A percentile compares a stretch with the other conserved stretches of the same genome.
Evolutionary conservation across 2,888 invertebrate genomes (phyloP).

Genomic region (Laspeyria flexula): DNA sequence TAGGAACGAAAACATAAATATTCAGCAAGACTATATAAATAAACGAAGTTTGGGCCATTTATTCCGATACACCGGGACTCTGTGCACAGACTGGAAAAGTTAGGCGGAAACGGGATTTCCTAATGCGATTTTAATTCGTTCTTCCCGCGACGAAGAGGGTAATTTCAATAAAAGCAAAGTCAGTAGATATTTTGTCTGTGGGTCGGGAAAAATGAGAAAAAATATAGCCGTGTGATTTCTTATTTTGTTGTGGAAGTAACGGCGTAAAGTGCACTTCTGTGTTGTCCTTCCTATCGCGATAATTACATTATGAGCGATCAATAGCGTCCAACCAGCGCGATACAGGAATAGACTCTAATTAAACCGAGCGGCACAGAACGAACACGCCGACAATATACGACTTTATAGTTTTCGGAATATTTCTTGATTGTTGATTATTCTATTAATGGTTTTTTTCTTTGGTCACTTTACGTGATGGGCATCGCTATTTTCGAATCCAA

Average conservation of each 20-base stretch:
- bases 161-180: slow-evolving; percentile 81
- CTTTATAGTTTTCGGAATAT: too few species aligned
- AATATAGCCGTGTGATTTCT: slow-evolving; percentile 39
- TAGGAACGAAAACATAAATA: slow-evolving; percentile 79
- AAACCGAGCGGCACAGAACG: background rate
- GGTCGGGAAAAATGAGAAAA: slow-evolving; percentile 53
- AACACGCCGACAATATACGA: background rate
- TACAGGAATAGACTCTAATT: slow-evolving; percentile 1
- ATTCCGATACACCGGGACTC: slow-evolving; percentile 83
- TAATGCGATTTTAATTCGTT: slow-evolving; percentile 86
- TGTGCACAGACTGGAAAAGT: slow-evolving; percentile 81
- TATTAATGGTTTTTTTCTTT: too few species aligned
- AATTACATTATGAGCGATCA: slow-evolving; percentile 38
- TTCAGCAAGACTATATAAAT: slow-evolving; percentile 83
- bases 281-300: slow-evolving; percentile 29
- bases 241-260: slow-evolving; percentile 31
- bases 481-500: too few species aligned
- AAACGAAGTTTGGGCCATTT: slow-evolving; percentile 84
- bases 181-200: slow-evolving; percentile 65
- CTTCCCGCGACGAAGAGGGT: slow-evolving; percentile 79
- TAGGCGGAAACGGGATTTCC: slow-evolving; percentile 82
- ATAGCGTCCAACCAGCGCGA: slow-evolving; percentile 5
- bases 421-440: too few species aligned
- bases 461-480: too few species aligned
- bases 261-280: slow-evolving; percentile 43